These are phyloP conservation scores for Pantelozetes paolii DNA, from an alignment of 2,888 invertebrate genomes.

Conservation along the genomic window DNA sequence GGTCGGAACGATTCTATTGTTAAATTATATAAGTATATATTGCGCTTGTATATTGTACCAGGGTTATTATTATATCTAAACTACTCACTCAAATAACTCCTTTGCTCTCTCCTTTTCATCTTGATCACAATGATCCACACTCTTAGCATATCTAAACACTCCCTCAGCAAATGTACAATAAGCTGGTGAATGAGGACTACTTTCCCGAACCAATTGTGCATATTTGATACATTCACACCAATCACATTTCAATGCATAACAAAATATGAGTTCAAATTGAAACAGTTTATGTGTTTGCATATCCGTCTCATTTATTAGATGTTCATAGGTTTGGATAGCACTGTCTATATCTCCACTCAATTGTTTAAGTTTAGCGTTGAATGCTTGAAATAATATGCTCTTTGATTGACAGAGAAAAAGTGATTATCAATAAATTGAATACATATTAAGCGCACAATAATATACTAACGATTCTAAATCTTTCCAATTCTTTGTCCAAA, in stretches of 20 bases:
- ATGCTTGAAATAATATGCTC: slow-evolving; percentile 20
- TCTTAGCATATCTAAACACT: slow-evolving; percentile 3
- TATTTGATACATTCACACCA: slow-evolving; percentile 12
- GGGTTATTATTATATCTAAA: neutral
- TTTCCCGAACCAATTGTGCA: neutral
- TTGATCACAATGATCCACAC: neutral
- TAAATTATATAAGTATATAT: neutral
- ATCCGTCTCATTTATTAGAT: neutral
- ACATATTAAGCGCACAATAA: neutral
- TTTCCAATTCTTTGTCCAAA: neutral
- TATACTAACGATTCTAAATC: neutral
- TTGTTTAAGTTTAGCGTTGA: slow-evolving; percentile 28
- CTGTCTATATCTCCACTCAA: slow-evolving; percentile 28
- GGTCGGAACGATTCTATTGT: slow-evolving; percentile 14
- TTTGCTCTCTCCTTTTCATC: neutral
- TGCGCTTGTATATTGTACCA: neutral
- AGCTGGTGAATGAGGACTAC: neutral
- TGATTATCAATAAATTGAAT: neutral
- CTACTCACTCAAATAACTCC: neutral
- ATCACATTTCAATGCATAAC: neutral
- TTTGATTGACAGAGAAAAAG: neutral
- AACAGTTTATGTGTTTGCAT: neutral
- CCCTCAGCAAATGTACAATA: neutral
- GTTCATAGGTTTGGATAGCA: neutral
- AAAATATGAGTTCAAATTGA: neutral